Base-by-base conservation (phyloP, 2,797 vertebrate species). In the Takifugu rubripes region DNA sequence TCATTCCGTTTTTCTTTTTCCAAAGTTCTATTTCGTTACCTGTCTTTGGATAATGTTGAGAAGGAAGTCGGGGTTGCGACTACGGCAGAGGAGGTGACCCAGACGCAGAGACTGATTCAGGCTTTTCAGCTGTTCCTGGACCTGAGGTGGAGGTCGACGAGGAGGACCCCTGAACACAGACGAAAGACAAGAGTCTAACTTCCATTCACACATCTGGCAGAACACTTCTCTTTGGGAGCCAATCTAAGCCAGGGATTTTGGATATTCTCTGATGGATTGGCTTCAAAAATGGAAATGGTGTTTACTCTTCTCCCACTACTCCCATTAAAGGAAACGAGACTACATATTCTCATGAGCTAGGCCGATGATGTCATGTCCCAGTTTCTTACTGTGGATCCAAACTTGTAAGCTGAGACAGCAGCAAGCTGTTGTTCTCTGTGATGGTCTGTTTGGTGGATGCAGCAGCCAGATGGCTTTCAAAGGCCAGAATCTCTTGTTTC, bases 1-100 rank as follows among this genome's bases (percentile, higher is more conserved):
- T 21, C 11, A 24, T 25, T 0, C 1, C 17, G 5, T 54, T 46
- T 40, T 83, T n/a, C 25, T 78, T 56, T 15, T 1, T 25, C 21
- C 9, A 33, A 33, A 33, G 31, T 33, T 43, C 50, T 7, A 21
- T 53, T 16, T 15, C 14, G 1, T 49, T 27, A 94, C 97, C 94
- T 99, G 97, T 91, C 97, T 94, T 79, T 99, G 97, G 68, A 99
- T 99, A 79, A 99, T 98, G 90, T 97, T 94, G 52, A 99, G 93
- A 8, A 99, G 92, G 56, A 99, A 99, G 79, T 99, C 97, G 0
- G 97, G 97, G 72, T 90, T 96, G 17, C 97, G 94, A 73, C 97
- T 99, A 48, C 96, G 94, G 50, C 97, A 99, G 8, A 99, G 90
- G 11, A 99, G 93, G 76, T 99, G 97, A 5, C 97, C 97, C 0